Evolutionary conservation across 2,888 invertebrate species (phyloP).

Genomic region (Diplolepis rosae): DNA sequence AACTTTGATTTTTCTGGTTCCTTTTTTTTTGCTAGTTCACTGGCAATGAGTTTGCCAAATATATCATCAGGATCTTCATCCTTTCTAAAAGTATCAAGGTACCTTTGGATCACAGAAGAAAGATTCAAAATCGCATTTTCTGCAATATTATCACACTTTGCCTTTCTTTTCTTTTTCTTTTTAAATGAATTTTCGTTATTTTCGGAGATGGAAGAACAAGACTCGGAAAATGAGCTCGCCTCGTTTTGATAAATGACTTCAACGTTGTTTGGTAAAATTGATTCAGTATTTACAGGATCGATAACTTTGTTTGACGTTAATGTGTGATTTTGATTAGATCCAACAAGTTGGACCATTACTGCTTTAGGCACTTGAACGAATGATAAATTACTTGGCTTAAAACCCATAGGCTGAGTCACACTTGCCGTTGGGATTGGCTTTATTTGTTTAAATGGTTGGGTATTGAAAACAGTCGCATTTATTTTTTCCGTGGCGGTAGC

Average conservation of each 20-base stretch:
- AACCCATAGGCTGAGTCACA: background rate
- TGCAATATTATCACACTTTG: background rate
- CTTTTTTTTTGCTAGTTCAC: conserved; percentile 2
- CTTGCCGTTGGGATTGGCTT: background rate
- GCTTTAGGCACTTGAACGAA: conserved; percentile 21
- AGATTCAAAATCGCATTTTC: conserved; percentile 12
- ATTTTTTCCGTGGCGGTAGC: background rate
- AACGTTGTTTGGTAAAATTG: background rate
- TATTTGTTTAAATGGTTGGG: conserved; percentile 6
- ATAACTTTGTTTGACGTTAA: background rate
- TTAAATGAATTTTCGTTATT: background rate
- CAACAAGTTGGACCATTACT: conserved; percentile 19
- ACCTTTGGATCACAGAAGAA: background rate
- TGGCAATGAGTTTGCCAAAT: conserved; percentile 6
- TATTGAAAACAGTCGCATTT: background rate
- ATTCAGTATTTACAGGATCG: background rate
- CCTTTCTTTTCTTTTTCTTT: background rate
- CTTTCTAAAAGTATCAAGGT: background rate
- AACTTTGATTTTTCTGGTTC: conserved; percentile 12
- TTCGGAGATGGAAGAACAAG: background rate
- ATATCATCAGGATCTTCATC: conserved; percentile 11
- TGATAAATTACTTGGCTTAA: conserved; percentile 5
- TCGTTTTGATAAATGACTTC: conserved; percentile 26
- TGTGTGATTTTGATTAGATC: background rate
- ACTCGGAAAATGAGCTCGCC: background rate